These are phyloP conservation scores for Melipona beecheii DNA, from an alignment of 2,888 invertebrate species.

Conservation along the genomic window DNA sequence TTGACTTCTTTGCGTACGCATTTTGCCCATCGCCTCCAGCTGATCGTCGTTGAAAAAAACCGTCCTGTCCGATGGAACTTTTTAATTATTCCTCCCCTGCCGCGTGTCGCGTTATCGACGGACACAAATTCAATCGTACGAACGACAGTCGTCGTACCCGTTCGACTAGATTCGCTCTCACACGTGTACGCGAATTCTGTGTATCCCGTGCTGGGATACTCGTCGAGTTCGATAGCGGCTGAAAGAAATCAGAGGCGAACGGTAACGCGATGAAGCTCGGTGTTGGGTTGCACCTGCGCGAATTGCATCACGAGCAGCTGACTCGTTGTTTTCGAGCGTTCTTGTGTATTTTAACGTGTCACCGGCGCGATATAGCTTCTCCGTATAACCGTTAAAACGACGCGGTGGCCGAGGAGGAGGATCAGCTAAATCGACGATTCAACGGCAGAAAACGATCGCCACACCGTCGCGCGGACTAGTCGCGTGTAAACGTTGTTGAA, in stretches of 20 bases:
- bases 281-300: slow-evolving; percentile 55
- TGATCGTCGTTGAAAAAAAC: slow-evolving; percentile 11
- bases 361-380: neutral
- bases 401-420: neutral
- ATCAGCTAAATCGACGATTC: slow-evolving; percentile 43
- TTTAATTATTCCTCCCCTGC: neutral
- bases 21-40: slow-evolving; percentile 22
- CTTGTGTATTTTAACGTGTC: slow-evolving; percentile 1
- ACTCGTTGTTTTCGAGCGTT: slow-evolving; percentile 37
- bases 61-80: neutral
- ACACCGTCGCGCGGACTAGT: slow-evolving; percentile 19
- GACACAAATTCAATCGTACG: neutral
- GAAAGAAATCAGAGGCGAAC: slow-evolving; percentile 26
- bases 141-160: neutral
- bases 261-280: slow-evolving; percentile 46
- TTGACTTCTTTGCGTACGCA: slow-evolving; percentile 45
- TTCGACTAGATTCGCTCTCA: neutral
- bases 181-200: neutral
- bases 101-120: neutral
- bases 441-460: slow-evolving; percentile 18
- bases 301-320: slow-evolving; percentile 49
- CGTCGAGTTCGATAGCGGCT: neutral
- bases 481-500: slow-evolving; percentile 27
- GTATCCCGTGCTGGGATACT: neutral
- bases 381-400: slow-evolving; percentile 16